Evolutionary conservation across 2,113 vertebrate genomes (phyloP).

Genomic region (Numida meleagris): DNA sequence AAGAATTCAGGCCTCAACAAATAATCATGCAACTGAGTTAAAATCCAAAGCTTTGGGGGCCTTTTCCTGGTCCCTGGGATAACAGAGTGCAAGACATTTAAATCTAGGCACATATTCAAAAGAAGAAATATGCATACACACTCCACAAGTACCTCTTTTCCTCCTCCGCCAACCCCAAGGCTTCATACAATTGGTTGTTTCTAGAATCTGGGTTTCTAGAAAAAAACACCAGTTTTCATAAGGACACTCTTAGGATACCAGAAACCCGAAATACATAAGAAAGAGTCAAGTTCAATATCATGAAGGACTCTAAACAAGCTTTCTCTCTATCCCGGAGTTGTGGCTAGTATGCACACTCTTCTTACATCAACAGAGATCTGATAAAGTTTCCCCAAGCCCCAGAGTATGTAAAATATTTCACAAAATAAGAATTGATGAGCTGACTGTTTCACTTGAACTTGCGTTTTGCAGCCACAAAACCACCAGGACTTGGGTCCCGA

Average conservation of each 20-base stretch:
- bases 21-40: conserved; percentile 46
- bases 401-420: background rate
- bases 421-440: background rate
- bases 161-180: conserved; percentile 71
- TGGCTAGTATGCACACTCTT: background rate
- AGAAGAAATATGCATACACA: conserved; percentile 71
- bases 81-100: conserved; percentile 60
- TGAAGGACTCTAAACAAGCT: background rate
- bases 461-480: background rate
- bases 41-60: background rate
- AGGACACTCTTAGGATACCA: conserved; percentile 68
- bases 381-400: conserved; percentile 18
- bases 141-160: conserved; percentile 72
- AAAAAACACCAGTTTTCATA: conserved; percentile 72
- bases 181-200: conserved; percentile 74
- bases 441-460: background rate
- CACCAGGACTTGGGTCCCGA: background rate
- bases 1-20: conserved; percentile 55
- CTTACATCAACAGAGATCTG: background rate
- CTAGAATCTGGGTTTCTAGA: conserved; percentile 74
- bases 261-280: conserved; percentile 53
- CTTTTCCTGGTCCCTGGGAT: conserved; percentile 30
- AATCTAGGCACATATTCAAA: conserved; percentile 68
- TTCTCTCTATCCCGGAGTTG: background rate
- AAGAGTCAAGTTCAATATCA: conserved; percentile 30